These are phyloP conservation scores for Drosophila melanosoma DNA, from an alignment of 2,888 invertebrate genomes.

Conservation along the genomic window DNA sequence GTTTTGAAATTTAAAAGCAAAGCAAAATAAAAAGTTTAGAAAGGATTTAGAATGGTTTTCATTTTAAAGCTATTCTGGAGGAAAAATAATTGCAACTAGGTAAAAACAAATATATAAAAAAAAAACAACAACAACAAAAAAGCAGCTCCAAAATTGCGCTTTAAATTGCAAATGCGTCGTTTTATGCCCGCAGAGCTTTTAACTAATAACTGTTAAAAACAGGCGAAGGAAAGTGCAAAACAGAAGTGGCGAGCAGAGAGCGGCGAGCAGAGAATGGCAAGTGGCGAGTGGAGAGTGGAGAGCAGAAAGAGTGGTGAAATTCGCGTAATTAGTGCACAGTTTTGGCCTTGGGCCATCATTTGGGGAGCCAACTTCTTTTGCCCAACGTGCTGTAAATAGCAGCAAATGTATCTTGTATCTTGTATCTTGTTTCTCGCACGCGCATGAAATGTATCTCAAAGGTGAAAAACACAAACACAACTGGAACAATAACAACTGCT, in stretches of 20 bases:
- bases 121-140: background rate
- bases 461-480: background rate
- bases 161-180: constrained; percentile 15
- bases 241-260: background rate
- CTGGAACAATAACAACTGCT: background rate
- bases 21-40: background rate
- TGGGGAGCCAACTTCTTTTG: constrained; percentile 27
- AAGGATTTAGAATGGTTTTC: background rate
- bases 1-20: background rate
- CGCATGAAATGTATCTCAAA: constrained; percentile 23
- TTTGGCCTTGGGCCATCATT: constrained; percentile 36
- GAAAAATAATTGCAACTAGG: background rate
- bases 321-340: constrained; percentile 30
- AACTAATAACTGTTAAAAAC: constrained; percentile 18
- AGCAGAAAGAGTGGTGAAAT: background rate
- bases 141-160: constrained; percentile 11
- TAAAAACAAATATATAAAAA: background rate
- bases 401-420: constrained; percentile 5
- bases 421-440: background rate
- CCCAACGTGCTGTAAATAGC: constrained; percentile 2
- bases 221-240: constrained; percentile 17
- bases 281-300: too few species aligned
- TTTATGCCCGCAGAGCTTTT: constrained; percentile 8
- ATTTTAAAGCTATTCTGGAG: background rate
- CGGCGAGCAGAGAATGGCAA: background rate